Base-by-base conservation (phyloP, 2,888 invertebrate species). In the Polymixis flavicincta region DNA sequence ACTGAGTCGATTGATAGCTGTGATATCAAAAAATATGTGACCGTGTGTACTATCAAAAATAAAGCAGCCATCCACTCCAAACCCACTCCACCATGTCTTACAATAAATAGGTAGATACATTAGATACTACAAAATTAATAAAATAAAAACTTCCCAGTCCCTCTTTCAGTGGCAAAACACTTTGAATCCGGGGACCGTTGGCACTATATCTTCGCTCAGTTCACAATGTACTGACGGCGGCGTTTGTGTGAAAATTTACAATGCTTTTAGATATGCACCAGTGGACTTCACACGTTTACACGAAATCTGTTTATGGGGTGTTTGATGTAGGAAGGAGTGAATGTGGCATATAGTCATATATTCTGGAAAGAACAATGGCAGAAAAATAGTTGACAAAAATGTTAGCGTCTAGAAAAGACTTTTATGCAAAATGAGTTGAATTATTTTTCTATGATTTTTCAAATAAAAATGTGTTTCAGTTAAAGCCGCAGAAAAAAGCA, bases 181-280 rank as follows among this genome's bases (percentile, higher is more conserved):
- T 88, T 81, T 45, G 48, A 76, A 71, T 65, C 68, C 74, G 71
- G 67, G 71, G 52, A 81, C 68, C 73, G 71, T 92, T 91, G 88
- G 87, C 88, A 89, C 89, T 93, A 88, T 87, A 89, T 93, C 92
- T 93, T 89, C 55, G 84, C 71, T 61, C 74, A 81, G 76, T 88
- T 87, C 89, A 88, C 88, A 89, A 87, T 89, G 85, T 89, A 89
- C 86, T 87, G 88, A 86, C 85, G 84, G 86, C 83, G 74, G 78
- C 82, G 87, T 86, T 93, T 91, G 90, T 89, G 90, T 88, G 88
- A 92, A 59, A 95, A 96, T 96, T 96, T 96, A 96, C 93, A 95
- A 94, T 93, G 96, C 96, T 96, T 95, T 96, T 96, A 96, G 96
- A 93, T 91, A 93, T 95, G 93, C 95, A 87, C 92, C 93, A 92